phyloP scores from a whole-genome alignment of 2,888 invertebrate genomes.

The Cerastis rubricosa region DNA sequence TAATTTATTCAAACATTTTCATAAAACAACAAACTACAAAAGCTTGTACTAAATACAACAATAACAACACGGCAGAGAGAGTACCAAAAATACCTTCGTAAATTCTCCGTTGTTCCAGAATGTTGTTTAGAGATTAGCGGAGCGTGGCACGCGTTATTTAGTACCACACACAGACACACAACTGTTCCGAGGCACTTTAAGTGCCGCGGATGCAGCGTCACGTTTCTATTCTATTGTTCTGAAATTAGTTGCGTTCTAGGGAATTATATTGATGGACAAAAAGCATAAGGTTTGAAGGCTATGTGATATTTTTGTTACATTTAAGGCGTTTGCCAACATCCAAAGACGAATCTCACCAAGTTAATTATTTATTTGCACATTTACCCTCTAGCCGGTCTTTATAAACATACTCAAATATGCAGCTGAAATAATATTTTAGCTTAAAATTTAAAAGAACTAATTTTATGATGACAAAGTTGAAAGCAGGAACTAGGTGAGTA shows the following conservation, averaged over 20 bases:
- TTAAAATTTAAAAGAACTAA: constrained; percentile 5
- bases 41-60: background rate
- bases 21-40: constrained; percentile 12
- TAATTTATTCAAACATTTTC: constrained; percentile 2
- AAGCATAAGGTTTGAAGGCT: background rate
- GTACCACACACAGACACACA: constrained; percentile 50
- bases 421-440: background rate
- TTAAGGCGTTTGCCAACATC: background rate
- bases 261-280: constrained; percentile 17
- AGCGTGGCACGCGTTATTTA: constrained; percentile 62
- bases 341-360: too few relatives aligned
- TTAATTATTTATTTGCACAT: background rate
- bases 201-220: constrained; percentile 60
- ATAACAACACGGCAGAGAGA: constrained; percentile 7
- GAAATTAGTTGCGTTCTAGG: constrained; percentile 40
- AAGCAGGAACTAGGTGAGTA: constrained; percentile 13
- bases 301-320: background rate
- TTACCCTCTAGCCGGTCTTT: background rate
- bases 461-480: constrained; percentile 17
- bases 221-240: constrained; percentile 48
- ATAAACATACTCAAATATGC: constrained; percentile 1
- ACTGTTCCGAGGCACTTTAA: constrained; percentile 51
- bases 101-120: constrained; percentile 50
- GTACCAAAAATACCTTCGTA: constrained; percentile 45
- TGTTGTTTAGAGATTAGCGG: constrained; percentile 64